These are phyloP conservation scores for Typhlichthys eigenmanni DNA, from an alignment of 2,797 vertebrate species.

Conservation along the genomic window DNA sequence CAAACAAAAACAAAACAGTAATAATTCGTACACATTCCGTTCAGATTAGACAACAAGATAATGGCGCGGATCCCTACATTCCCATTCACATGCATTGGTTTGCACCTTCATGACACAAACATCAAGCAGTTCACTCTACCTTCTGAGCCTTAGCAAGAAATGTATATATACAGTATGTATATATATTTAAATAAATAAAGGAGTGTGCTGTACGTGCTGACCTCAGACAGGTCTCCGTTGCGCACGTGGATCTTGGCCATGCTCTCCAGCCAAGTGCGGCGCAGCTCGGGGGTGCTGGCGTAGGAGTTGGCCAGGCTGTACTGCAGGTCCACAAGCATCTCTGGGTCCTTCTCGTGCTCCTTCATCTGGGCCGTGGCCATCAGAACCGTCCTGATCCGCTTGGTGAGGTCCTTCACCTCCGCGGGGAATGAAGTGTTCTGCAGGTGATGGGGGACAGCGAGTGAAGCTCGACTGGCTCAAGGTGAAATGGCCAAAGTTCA, in stretches of 20 bases:
- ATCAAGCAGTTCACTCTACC: too few species aligned
- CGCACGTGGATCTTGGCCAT: constrained; percentile 90
- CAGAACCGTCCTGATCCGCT: constrained; percentile 86
- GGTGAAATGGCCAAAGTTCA: neutral
- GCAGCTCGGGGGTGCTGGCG: constrained; percentile 86
- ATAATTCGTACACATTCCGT: too few species aligned
- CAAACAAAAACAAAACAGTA: neutral
- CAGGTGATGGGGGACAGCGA: constrained; percentile 32
- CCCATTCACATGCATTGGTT: too few species aligned
- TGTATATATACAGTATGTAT: too few species aligned
- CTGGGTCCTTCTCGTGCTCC: constrained; percentile 89
- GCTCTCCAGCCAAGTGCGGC: constrained; percentile 89
- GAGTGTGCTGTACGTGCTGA: constrained; percentile 36
- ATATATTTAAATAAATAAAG: too few species aligned
- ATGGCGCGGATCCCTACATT: too few species aligned
- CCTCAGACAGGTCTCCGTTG: constrained; percentile 90
- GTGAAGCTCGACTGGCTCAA: neutral
- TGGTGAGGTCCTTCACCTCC: constrained; percentile 89
- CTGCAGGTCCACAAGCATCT: constrained; percentile 90
- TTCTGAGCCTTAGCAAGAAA: too few species aligned
- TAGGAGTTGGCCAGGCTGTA: constrained; percentile 91
- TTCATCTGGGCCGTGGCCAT: constrained; percentile 94
- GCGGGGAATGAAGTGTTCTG: constrained; percentile 87
- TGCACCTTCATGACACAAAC: too few species aligned
- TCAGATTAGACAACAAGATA: too few species aligned